phyloP scores from a whole-genome alignment of 1,140 invertebrate genomes.

The Panulirus ornatus region DNA sequence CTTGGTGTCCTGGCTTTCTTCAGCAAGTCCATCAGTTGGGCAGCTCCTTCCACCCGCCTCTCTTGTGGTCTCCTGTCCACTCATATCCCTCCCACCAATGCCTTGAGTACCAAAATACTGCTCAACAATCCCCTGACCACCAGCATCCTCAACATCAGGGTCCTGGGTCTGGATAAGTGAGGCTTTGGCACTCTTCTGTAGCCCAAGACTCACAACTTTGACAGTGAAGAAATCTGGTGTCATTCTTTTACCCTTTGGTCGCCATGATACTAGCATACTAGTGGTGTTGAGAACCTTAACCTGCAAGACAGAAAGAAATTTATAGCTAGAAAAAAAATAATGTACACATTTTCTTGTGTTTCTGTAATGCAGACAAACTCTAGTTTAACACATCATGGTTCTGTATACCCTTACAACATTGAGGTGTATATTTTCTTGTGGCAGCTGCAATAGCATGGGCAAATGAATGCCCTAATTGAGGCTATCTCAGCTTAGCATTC shows the following conservation, averaged over 20 bases:
- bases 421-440: no score
- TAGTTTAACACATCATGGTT: no score
- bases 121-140: background rate
- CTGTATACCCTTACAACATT: no score
- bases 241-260: constrained; percentile 6
- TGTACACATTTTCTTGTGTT: no score
- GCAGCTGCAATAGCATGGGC: no score
- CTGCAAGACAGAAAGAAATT: background rate
- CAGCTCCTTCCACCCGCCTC: background rate
- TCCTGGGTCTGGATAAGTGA: no score
- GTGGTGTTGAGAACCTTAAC: constrained; percentile 46
- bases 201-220: constrained; percentile 8
- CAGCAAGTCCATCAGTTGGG: background rate
- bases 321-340: background rate
- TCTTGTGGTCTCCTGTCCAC: background rate
- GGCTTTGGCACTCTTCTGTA: background rate
- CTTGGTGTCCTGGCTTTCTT: no score
- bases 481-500: no score
- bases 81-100: background rate
- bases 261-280: constrained; percentile 48
- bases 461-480: no score
- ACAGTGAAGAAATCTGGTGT: constrained; percentile 48
- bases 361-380: no score
- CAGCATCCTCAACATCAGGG: background rate
- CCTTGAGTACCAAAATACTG: background rate